These are phyloP conservation scores for Bucorvus abyssinicus DNA, from an alignment of 2,797 vertebrate species.

Conservation along the genomic window DNA sequence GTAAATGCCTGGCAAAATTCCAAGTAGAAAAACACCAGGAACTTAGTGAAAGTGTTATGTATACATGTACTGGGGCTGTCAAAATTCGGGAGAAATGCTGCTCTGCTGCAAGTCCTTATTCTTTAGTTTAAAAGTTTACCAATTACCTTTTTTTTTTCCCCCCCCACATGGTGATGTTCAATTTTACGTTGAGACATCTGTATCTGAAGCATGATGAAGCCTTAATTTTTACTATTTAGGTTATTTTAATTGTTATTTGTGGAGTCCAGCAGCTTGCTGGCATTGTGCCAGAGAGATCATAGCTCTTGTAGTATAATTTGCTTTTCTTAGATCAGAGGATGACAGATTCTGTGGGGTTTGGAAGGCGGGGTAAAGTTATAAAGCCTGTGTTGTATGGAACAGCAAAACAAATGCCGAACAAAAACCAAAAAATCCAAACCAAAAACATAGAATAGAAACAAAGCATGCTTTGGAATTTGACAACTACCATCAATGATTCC, in stretches of 20 bases:
- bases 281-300: neutral
- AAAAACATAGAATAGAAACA: neutral
- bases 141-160: neutral
- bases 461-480: neutral
- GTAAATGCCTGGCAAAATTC: neutral
- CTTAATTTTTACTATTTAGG: neutral
- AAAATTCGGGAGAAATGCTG: neutral
- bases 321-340: neutral
- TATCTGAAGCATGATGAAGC: neutral
- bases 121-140: neutral
- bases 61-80: rapidly evolving
- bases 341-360: neutral
- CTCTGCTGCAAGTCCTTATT: neutral
- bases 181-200: neutral
- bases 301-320: neutral
- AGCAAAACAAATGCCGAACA: neutral
- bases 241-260: too few relatives aligned
- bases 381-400: neutral
- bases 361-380: neutral
- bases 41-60: neutral
- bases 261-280: neutral
- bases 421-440: neutral
- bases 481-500: neutral
- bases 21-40: neutral
- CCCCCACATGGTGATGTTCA: neutral